Percentiles rank a stretch among this genome's conserved stretches.
Conservation (phyloP, 2,888 invertebrate species). For the Clunio marinus region DNA sequence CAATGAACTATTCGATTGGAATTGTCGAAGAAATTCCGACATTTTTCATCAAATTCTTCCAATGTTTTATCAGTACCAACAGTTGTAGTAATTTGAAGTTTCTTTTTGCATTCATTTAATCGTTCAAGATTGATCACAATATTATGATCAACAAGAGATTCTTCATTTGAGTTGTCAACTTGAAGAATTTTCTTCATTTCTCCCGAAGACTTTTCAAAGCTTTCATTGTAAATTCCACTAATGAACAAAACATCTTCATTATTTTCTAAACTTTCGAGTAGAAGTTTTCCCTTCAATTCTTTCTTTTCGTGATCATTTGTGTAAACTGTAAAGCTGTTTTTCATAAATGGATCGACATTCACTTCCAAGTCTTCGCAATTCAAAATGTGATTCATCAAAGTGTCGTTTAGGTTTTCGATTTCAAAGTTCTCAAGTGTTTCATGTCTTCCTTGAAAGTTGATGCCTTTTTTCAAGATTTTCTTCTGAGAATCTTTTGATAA, state of each 20-base stretch:
- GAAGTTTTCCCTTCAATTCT: background rate
- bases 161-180: background rate
- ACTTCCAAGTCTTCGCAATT: background rate
- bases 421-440: background rate
- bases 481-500: background rate
- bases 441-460: background rate
- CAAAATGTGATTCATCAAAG: background rate
- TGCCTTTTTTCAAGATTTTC: background rate
- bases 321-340: background rate
- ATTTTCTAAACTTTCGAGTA: slow-evolving; percentile 4
- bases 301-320: background rate
- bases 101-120: too few species aligned
- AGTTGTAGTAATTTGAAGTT: background rate
- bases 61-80: background rate
- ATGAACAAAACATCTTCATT: background rate
- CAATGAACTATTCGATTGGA: background rate
- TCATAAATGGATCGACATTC: background rate
- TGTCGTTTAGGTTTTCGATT: too few species aligned
- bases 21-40: background rate
- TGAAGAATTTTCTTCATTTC: background rate
- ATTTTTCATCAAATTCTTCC: background rate
- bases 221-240: background rate
- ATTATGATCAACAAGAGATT: too few species aligned
- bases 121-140: too few species aligned
- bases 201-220: too few species aligned